Evolutionary conservation across 2,888 invertebrate genomes (phyloP), one percentile per base, ranked within the genome.

Genomic region (Cryptops parisi): DNA sequence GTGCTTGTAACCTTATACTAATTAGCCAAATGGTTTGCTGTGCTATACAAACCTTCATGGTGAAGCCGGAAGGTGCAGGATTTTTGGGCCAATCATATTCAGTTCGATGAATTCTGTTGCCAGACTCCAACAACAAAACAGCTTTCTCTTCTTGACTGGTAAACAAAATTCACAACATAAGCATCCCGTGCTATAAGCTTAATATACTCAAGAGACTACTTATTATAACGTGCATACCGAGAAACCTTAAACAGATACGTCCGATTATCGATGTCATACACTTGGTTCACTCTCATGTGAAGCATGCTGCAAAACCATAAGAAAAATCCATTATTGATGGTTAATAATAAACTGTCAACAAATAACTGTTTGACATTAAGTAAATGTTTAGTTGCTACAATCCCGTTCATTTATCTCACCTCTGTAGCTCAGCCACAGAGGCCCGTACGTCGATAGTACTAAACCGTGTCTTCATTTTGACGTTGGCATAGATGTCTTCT

Each of bases 21-120:
- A 43, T 12, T 43, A 43, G 17, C 21, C 12, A 24, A 47, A 47
- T 9, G 15, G 15, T 21, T 15, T 15, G 22, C 17, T 17, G 6
- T 12, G 21, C 6, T 43, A 43, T 38, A 15, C 12, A 38, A 25
- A 47, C 85, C 76, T 98, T 99, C 97, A 98, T 98, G 58, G 90
- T 86, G 67, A 97, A 97, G 1, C 93, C 90, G 0, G 91, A 93
- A 1, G 90, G 96, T 4, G 85, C 86, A 40, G 82, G 78, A 76
- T 91, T 93, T 72, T 98, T 98, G 0, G 97, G 96, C 97, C 98
- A 98, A 67, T 97, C 96, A 72, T 90, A 98, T 39, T 78, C 83
- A 12, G 98, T 98, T 3, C 82, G 82, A 66, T 98, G 98, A 56
- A 98, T 82, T 55, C 96, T 75, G 61, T 80, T 84, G 0, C 94